Evolutionary conservation across 2,888 invertebrate species (phyloP).

Genomic region (Teleiodes luculella): DNA sequence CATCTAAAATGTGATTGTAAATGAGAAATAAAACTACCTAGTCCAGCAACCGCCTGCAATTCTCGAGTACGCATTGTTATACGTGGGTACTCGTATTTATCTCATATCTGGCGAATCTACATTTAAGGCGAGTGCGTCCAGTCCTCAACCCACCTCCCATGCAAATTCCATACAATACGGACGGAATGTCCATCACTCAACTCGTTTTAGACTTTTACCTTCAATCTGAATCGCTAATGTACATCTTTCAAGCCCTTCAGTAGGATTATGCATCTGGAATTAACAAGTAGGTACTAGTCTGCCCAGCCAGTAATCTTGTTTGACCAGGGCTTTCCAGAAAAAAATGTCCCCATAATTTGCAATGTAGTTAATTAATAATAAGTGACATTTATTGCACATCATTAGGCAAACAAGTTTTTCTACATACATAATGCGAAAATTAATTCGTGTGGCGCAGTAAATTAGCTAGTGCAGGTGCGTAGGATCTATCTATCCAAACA

Average conservation of each 20-base stretch:
- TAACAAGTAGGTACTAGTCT: neutral
- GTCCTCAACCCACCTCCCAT: slow-evolving; percentile 52
- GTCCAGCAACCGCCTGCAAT: slow-evolving; percentile 25
- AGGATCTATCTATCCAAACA: neutral
- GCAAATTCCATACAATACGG: slow-evolving; percentile 63
- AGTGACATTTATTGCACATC: slow-evolving; percentile 4
- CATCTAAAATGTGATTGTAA: too few relatives aligned
- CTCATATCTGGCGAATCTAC: slow-evolving; percentile 55
- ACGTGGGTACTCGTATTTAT: slow-evolving; percentile 43
- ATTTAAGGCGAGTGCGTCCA: slow-evolving; percentile 56
- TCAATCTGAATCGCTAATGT: slow-evolving; percentile 71
- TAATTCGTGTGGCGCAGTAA: neutral
- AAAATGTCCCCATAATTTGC: neutral
- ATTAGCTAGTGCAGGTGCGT: slow-evolving; percentile 3
- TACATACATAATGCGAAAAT: neutral
- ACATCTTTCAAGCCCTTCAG: slow-evolving; percentile 29
- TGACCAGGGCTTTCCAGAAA: neutral
- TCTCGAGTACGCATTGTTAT: slow-evolving; percentile 32
- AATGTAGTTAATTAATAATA: neutral
- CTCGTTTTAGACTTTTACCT: slow-evolving; percentile 46
- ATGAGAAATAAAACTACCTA: too few relatives aligned
- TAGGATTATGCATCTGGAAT: slow-evolving; percentile 11
- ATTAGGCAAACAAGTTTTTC: slow-evolving; percentile 1
- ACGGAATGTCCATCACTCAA: slow-evolving; percentile 71
- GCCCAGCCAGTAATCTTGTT: neutral